These are phyloP conservation scores for Peromyscus eremicus DNA, from an alignment of 2,797 vertebrate genomes.

Conservation along the genomic window DNA sequence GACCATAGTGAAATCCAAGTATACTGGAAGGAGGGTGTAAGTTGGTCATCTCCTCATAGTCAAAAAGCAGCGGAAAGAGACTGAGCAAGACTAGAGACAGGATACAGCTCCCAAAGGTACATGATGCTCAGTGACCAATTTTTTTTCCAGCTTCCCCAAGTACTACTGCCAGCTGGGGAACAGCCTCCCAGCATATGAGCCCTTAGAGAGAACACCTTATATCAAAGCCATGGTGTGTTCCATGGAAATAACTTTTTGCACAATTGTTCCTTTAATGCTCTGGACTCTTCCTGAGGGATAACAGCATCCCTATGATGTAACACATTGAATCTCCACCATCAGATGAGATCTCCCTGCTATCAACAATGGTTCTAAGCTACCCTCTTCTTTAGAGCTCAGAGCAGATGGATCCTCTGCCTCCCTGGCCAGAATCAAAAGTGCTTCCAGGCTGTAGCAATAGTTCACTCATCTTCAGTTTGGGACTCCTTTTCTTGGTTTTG, in stretches of 20 bases:
- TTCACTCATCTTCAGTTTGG: neutral
- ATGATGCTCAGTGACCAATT: too few relatives aligned
- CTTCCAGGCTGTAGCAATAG: neutral
- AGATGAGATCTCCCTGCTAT: neutral
- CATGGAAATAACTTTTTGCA: constrained; percentile 27
- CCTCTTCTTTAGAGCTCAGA: neutral
- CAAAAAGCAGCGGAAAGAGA: neutral
- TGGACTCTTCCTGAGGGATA: neutral
- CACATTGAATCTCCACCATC: neutral
- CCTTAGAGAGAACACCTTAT: neutral
- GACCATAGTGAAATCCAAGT: neutral
- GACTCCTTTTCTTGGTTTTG: neutral
- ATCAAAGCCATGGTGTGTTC: neutral
- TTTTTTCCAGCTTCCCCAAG: neutral
- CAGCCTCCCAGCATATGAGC: neutral
- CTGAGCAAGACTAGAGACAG: neutral
- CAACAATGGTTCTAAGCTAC: neutral
- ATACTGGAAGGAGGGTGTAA: too few relatives aligned
- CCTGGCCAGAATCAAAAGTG: neutral
- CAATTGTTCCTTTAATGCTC: constrained; percentile 5
- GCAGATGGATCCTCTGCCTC: neutral
- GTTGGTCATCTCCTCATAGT: neutral
- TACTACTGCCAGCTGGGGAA: neutral
- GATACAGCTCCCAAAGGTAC: neutral
- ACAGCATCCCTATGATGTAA: neutral